Conservation (phyloP, 2,113 vertebrate species). For the Actenoides lindsayi region DNA sequence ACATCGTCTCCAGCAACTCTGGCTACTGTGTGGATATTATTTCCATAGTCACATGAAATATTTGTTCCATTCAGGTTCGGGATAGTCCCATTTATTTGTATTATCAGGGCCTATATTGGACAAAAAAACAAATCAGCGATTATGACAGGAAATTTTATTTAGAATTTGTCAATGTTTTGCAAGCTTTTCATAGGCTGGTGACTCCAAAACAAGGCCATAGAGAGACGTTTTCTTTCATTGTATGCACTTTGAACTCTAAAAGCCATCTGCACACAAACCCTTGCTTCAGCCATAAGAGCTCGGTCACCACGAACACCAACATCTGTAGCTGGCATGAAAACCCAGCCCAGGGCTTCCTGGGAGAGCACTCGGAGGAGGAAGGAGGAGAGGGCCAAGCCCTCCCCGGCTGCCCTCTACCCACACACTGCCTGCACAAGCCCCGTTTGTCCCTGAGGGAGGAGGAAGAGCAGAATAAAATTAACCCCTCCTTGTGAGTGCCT, state of each 20-base stretch:
- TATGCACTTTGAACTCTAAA: background rate
- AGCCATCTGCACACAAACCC: background rate
- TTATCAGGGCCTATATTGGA: slow-evolving; percentile 81
- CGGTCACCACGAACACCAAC: background rate
- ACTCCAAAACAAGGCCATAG: background rate
- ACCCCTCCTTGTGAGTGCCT: too few species aligned
- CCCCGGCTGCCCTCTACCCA: background rate
- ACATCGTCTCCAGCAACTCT: slow-evolving; percentile 81
- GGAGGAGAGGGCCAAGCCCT: background rate
- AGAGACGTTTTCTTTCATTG: background rate
- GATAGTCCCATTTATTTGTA: slow-evolving; percentile 92
- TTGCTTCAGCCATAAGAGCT: background rate
- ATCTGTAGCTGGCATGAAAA: background rate
- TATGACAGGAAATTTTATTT: background rate
- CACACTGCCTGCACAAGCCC: background rate
- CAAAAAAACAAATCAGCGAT: background rate
- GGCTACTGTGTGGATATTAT: slow-evolving; percentile 79
- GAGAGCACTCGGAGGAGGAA: fast-evolving
- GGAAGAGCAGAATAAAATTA: background rate
- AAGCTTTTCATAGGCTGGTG: background rate
- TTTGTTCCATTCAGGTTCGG: slow-evolving; percentile 86
- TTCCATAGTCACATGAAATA: slow-evolving; percentile 91
- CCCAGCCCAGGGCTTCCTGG: too few species aligned
- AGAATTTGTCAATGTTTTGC: background rate
- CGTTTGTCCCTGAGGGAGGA: background rate